A percentile compares a stretch with the other conserved stretches of the same genome.
phyloP scores from a whole-genome alignment of 2,113 vertebrate genomes.

The Acrocephalus kingi region DNA sequence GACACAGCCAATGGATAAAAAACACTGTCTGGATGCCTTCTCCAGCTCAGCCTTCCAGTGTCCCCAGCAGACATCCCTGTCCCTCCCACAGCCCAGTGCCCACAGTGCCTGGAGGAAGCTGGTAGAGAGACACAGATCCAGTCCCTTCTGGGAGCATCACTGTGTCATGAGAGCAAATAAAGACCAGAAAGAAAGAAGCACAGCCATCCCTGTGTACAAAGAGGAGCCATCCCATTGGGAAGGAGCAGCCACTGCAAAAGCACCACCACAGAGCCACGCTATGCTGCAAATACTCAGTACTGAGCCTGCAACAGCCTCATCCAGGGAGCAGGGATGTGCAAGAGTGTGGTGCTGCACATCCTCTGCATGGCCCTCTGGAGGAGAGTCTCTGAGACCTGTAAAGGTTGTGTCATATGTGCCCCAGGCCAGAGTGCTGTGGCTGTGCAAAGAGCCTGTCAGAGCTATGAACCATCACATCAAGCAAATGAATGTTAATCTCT shows the following conservation, averaged over 20 bases:
- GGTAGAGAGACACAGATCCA: not conserved
- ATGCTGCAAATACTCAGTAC: not conserved
- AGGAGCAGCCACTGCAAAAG: not conserved
- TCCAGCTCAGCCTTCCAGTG: not conserved
- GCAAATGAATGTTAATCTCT: not conserved
- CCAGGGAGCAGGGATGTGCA: not conserved
- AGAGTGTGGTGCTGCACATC: rapidly evolving
- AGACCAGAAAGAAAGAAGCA: not conserved
- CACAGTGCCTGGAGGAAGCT: not conserved
- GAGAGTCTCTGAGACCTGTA: not conserved
- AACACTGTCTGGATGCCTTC: not conserved
- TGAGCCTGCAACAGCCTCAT: not conserved
- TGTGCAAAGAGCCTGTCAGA: not conserved
- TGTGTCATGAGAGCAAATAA: not conserved
- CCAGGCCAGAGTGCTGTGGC: not conserved
- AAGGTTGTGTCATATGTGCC: rapidly evolving
- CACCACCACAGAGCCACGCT: not conserved
- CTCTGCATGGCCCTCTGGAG: rapidly evolving
- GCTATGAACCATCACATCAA: not conserved
- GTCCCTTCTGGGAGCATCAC: not conserved
- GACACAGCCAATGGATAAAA: not conserved
- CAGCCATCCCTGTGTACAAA: rapidly evolving
- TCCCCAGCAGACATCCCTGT: not conserved
- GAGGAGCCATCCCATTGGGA: not conserved
- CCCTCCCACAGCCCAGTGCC: not conserved